phyloP scores from a whole-genome alignment of 2,888 invertebrate genomes.

The Lampropteryx suffumata region DNA sequence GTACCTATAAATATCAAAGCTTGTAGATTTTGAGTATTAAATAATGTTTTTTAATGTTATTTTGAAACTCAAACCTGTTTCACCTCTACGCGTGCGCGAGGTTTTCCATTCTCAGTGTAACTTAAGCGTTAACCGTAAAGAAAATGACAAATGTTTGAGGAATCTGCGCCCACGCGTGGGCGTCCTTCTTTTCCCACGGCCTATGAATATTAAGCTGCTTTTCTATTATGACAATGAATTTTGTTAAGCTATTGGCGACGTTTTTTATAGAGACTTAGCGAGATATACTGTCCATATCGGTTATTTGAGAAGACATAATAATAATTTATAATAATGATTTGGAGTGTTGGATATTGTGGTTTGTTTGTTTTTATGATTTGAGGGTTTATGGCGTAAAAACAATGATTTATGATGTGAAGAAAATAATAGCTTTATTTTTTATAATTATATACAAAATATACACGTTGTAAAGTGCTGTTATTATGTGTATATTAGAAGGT shows the following conservation, averaged over 20 bases:
- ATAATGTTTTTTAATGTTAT: too few species aligned
- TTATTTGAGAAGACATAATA: conserved; percentile 25
- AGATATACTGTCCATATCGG: conserved; percentile 38
- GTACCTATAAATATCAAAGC: too few species aligned
- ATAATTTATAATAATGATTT: conserved; percentile 32
- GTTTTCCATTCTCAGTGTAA: conserved; percentile 1
- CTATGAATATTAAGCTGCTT: conserved; percentile 38
- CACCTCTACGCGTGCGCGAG: background rate
- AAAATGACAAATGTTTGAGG: conserved; percentile 51
- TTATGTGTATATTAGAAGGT: too few species aligned
- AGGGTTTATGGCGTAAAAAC: background rate
- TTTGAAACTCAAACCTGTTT: too few species aligned
- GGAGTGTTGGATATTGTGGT: background rate
- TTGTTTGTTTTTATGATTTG: conserved; percentile 11
- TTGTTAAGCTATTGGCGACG: conserved; percentile 40
- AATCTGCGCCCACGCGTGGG: conserved; percentile 48
- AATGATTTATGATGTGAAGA: background rate
- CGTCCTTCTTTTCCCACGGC: conserved; percentile 45
- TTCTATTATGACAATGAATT: conserved; percentile 40
- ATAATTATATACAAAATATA: too few species aligned
- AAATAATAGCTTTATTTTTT: background rate
- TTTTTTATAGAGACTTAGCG: conserved; percentile 46
- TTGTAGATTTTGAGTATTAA: too few species aligned
- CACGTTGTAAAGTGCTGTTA: too few species aligned
- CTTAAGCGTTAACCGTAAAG: conserved; percentile 24